Conservation (phyloP, 2,888 invertebrate genomes). For the Torymus auratus region DNA sequence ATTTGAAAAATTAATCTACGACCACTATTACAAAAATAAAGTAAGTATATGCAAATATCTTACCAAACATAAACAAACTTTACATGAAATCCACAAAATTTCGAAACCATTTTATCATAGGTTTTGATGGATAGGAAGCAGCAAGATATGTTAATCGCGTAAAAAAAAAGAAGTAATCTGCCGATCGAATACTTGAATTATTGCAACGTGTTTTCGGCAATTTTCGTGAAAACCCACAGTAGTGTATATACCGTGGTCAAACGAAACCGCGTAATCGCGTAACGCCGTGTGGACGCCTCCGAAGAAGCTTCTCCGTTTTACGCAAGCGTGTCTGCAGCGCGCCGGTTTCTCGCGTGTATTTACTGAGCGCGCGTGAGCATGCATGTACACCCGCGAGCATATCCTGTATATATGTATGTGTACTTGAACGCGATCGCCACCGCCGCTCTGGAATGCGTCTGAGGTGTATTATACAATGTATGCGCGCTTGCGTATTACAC, state of each 20-base stretch:
- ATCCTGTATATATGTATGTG: neutral
- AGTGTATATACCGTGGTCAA: neutral
- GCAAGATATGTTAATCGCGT: neutral
- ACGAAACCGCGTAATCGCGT: conserved; percentile 21
- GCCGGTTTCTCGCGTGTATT: neutral
- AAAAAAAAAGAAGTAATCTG: neutral
- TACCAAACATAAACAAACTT: too few species aligned
- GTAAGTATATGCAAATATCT: too few species aligned
- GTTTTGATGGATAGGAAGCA: too few species aligned
- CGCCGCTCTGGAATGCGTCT: conserved; percentile 29
- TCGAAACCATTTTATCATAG: too few species aligned
- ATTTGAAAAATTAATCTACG: too few species aligned
- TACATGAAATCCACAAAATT: too few species aligned
- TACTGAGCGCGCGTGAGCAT: neutral
- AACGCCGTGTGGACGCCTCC: neutral
- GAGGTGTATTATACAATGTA: conserved; percentile 23
- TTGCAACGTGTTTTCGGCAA: conserved; percentile 4
- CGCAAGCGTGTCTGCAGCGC: conserved; percentile 2
- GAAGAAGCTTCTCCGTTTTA: conserved; percentile 24
- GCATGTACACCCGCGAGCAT: neutral
- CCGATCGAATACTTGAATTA: neutral
- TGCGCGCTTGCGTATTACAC: neutral
- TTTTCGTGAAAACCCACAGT: conserved; percentile 26
- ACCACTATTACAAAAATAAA: too few species aligned
- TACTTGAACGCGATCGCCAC: too few species aligned